Evolutionary conservation across 2,888 invertebrate species (phyloP), one percentile per base, ranked within the genome.

Genomic region (Eueremaeus valkanovi): DNA sequence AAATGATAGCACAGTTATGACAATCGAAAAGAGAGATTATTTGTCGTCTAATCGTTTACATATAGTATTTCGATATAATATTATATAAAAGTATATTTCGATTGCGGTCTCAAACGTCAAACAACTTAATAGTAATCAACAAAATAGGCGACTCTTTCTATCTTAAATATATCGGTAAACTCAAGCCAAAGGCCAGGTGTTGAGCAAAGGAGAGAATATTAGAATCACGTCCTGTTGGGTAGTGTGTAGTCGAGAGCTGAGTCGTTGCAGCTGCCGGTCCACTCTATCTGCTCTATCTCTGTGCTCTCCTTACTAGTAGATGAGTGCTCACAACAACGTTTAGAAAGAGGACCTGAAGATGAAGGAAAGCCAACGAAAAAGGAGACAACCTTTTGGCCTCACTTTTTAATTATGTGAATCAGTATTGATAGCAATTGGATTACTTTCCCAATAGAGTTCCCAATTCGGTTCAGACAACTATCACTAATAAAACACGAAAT

Each of bases 211-310:
- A 66, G 21, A 42, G 70, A 70, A 70, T 70, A 70, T 70, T 70
- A 70, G 70, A 27, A 70, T 70, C 70, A 70, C 70, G 70, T 70
- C 70, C 70, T 70, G 70, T 70, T 70, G 42, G 27, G 70, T 40
- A n/a, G 36, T 27, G 6, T 45, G 8, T 18, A 40, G 27, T 13
- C 6, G 27, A 16, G 18, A 21, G 18, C 49, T 21, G 16, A 58
- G 58, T 58, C 16, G 3, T 24, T 24, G 36, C 70, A 40, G 42
- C 42, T 70, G 42, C 70, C 58, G 58, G 58, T 45, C 27, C 33
- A 42, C 70, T 13, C 42, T 70, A 45, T 70, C 70, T 70, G 42
- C 33, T 45, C 70, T 13, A 70, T 70, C 45, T 70, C 70, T 70
- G 24, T 70, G 11, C 27, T 61, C 29, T 31, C 24, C 40, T 33